Evolutionary conservation across 2,113 vertebrate species (phyloP), one percentile per base, ranked within the genome.

Genomic region (Limnothrissa miodon): DNA sequence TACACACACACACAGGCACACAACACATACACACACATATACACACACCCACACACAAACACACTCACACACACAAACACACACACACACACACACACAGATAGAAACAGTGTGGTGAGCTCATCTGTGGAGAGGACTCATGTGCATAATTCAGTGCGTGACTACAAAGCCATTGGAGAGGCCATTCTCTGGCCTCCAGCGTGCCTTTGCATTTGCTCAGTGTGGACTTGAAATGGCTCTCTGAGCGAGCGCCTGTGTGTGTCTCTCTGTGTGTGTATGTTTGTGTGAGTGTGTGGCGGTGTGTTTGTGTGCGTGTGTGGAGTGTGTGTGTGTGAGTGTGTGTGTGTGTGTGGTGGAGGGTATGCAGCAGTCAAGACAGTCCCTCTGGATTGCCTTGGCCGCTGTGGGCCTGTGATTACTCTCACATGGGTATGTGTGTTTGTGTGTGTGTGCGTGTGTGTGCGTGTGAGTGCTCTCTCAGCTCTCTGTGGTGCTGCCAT

Each of bases 1-100:
- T 19, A 85, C 48, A 74, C 66, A 74, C 25, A 74, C 66, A 33
- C 29, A 56, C 82, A 82, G 87, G 82, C 87, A 84, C 51, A 25
- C 42, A n/a, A 80, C 59, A 83, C 39, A n/a, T 70, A 80, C 39
- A 11, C 66, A 74, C 36, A 23, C 39, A 45, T 11, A 33, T 23
- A 29, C 45, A 53, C 89, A 84, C 83, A 85, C 80, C 6, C 66
- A 39, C 17, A 66, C 46, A 79, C 84, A 86, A n/a, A 25, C 42
- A 80, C 59, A 83, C 39, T 17, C 79, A 80, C 39, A 11, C 66
- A 74, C 36, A 23, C 39, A 45, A 11, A 33, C 33, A 29, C 45
- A 53, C 89, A 84, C 83, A 85, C 80, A 9, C 66, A 39, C 17
- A 66, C 46, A 79, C 84, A 86, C 42, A 44, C 59, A 78, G 51